Evolutionary conservation across 2,888 invertebrate species (phyloP).

Genomic region (Melanchra persicariae): DNA sequence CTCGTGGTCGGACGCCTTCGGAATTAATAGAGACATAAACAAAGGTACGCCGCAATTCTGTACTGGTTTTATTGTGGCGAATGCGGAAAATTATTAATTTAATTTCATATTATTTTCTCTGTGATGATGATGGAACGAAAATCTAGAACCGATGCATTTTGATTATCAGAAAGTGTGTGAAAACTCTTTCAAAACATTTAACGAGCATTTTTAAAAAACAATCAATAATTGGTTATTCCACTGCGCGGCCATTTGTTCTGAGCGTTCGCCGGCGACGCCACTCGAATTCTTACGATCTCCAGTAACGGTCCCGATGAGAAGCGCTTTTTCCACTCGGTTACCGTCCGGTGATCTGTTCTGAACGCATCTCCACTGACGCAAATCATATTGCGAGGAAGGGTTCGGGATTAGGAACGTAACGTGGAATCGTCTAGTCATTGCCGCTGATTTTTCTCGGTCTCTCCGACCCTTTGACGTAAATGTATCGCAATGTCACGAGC

Average conservation of each 20-base stretch:
- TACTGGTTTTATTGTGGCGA: conserved; percentile 28
- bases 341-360: conserved; percentile 89
- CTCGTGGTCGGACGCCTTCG: conserved; percentile 85
- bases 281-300: conserved; percentile 80
- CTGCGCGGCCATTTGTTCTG: conserved; percentile 56
- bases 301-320: conserved; percentile 86
- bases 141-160: not conserved
- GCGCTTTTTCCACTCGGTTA: conserved; percentile 91
- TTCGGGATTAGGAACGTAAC: conserved; percentile 84
- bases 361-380: conserved; percentile 90
- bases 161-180: not conserved
- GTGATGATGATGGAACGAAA: not conserved
- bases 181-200: not conserved
- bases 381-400: conserved; percentile 90
- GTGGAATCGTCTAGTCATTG: conserved; percentile 85
- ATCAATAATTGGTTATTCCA: conserved; percentile 53
- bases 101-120: not conserved
- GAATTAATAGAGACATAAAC: conserved; percentile 75
- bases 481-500: conserved; percentile 71
- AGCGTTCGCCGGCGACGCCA: conserved; percentile 70
- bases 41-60: conserved; percentile 66
- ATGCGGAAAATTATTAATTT: not conserved
- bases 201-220: conserved; percentile 19
- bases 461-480: conserved; percentile 64
- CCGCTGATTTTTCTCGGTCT: conserved; percentile 84